Evolutionary conservation across 1,140 invertebrate species (phyloP).

Genomic region (Nephila pilipes): DNA sequence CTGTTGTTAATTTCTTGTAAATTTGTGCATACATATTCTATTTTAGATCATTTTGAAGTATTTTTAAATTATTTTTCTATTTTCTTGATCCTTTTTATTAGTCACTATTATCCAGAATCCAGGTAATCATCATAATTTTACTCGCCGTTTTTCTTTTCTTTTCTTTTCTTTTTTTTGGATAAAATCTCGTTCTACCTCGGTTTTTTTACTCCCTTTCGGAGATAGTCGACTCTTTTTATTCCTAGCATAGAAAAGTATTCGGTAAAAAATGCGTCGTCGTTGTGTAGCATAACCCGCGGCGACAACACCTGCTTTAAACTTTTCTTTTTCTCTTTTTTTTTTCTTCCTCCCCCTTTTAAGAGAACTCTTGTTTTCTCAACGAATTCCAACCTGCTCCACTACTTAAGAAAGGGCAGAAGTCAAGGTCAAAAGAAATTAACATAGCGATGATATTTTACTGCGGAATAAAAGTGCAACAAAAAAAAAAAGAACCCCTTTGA

Average conservation of each 20-base stretch:
- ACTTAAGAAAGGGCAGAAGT: background rate
- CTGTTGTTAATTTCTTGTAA: no score
- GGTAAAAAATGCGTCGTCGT: background rate
- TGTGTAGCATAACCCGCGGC: background rate
- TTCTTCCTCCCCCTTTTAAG: background rate
- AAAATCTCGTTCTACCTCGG: background rate
- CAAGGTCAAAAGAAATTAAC: constrained; percentile 39
- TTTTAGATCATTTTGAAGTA: no score
- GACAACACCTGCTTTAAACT: constrained; percentile 38
- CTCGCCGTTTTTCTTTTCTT: background rate
- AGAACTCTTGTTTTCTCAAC: background rate
- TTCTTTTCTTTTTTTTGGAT: background rate
- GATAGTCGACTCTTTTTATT: background rate
- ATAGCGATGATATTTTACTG: background rate
- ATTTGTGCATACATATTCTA: no score
- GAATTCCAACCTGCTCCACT: constrained; percentile 26
- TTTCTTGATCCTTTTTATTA: no score
- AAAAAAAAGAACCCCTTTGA: background rate
- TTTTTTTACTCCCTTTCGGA: background rate
- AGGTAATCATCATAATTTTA: no score
- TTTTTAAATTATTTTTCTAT: no score
- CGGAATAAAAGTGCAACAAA: background rate
- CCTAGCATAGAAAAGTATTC: background rate
- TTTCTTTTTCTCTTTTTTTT: background rate
- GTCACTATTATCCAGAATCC: no score